Conservation (phyloP, 2,888 invertebrate genomes). For the Lithodes maja region DNA sequence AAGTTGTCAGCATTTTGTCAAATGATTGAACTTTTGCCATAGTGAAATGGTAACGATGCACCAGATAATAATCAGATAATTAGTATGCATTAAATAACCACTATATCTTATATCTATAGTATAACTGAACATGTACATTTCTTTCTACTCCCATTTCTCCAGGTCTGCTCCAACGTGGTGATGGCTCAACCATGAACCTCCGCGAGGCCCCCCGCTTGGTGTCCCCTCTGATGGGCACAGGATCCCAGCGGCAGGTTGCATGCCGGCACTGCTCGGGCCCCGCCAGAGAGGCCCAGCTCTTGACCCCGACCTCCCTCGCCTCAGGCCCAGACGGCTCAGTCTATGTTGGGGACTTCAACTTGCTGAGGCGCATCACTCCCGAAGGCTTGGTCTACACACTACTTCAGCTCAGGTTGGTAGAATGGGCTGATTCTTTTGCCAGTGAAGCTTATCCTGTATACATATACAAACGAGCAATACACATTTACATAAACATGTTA, state of each 20-base stretch:
- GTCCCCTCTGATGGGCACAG: slow-evolving; percentile 93
- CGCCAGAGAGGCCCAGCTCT: slow-evolving; percentile 85
- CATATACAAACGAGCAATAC: background rate
- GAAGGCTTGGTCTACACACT: slow-evolving; percentile 88
- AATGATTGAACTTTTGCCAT: too few relatives aligned
- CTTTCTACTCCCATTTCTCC: background rate
- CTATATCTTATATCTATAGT: too few relatives aligned
- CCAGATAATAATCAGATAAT: too few relatives aligned
- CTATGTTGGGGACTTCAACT: slow-evolving; percentile 96
- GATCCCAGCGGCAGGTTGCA: slow-evolving; percentile 89
- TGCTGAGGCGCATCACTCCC: slow-evolving; percentile 89
- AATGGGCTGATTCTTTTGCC: background rate
- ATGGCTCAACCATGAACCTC: slow-evolving; percentile 94
- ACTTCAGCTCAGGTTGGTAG: slow-evolving; percentile 86
- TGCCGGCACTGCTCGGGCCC: slow-evolving; percentile 86
- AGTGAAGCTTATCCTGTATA: background rate
- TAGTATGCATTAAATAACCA: too few relatives aligned
- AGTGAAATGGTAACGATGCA: too few relatives aligned
- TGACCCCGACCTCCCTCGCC: slow-evolving; percentile 94
- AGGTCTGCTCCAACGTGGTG: slow-evolving; percentile 97
- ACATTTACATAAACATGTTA: background rate
- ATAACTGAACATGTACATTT: background rate
- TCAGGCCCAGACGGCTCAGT: slow-evolving; percentile 94
- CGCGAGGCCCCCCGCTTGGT: slow-evolving; percentile 83
- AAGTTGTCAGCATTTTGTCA: too few relatives aligned